Percentiles rank a stretch among this genome's conserved stretches.
These are phyloP conservation scores for Candoia aspera DNA, from an alignment of 2,113 vertebrate genomes.

Conservation along the genomic window DNA sequence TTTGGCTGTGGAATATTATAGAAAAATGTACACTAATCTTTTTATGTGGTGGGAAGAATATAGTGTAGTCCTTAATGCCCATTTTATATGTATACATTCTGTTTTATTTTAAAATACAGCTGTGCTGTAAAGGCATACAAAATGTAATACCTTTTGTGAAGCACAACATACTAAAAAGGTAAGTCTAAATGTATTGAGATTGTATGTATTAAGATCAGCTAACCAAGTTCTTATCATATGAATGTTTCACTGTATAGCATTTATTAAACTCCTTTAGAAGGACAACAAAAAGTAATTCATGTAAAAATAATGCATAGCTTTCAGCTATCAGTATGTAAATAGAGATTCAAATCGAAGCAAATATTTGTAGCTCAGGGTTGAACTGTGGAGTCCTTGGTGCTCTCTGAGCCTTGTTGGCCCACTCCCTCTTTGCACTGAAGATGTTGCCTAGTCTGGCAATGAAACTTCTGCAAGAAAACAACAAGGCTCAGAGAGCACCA, in stretches of 20 bases:
- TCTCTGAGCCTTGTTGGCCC: too few species aligned
- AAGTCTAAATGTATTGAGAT: conserved; percentile 74
- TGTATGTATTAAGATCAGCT: conserved; percentile 72
- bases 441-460: too few species aligned
- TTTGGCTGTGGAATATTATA: conserved; percentile 70
- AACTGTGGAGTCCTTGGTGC: too few species aligned
- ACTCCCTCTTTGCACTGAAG: too few species aligned
- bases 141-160: conserved; percentile 79
- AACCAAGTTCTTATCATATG: conserved; percentile 57
- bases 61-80: conserved; percentile 74
- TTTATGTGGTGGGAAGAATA: conserved; percentile 78
- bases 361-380: too few species aligned
- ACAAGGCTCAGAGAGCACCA: too few species aligned
- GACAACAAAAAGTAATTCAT: conserved; percentile 17
- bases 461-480: too few species aligned
- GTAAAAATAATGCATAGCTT: fast-evolving
- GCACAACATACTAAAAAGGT: conserved; percentile 75
- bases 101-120: conserved; percentile 79
- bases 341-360: neutral
- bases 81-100: conserved; percentile 80
- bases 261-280: neutral
- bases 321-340: neutral
- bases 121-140: conserved; percentile 80
- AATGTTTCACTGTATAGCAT: conserved; percentile 38
- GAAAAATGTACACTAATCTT: conserved; percentile 75